These are phyloP conservation scores for Pteruthius melanotis DNA, from an alignment of 2,113 vertebrate species.

Conservation along the genomic window DNA sequence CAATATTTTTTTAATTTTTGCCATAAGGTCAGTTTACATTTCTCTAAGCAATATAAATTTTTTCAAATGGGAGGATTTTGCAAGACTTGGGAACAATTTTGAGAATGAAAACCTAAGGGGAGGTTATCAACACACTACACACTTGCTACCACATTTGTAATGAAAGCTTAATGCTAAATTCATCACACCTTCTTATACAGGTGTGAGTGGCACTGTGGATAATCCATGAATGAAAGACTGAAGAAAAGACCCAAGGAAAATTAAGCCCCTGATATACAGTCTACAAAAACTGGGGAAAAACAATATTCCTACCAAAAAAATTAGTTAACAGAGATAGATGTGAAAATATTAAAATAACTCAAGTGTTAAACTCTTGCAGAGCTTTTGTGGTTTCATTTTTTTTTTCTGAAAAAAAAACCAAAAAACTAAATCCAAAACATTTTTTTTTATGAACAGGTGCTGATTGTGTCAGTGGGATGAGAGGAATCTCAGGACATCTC, in stretches of 20 bases:
- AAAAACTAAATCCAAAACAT: background rate
- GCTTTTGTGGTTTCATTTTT: background rate
- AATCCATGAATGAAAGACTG: background rate
- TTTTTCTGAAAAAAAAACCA: background rate
- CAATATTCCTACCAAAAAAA: background rate
- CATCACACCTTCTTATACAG: background rate
- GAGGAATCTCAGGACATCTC: background rate
- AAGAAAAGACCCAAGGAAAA: background rate
- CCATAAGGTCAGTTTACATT: background rate
- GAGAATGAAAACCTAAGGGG: background rate
- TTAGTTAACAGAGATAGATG: background rate
- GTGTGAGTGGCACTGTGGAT: background rate
- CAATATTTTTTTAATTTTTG: background rate
- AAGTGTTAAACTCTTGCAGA: background rate
- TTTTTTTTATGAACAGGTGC: background rate
- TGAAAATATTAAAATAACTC: background rate
- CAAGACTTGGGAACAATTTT: background rate
- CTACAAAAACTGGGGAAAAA: background rate
- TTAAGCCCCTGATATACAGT: background rate
- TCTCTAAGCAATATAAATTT: rapidly evolving
- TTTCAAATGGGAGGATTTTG: background rate
- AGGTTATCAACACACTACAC: background rate
- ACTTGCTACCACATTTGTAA: background rate
- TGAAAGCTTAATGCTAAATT: background rate
- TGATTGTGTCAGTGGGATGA: background rate